These are phyloP conservation scores for Cactoblastis cactorum DNA, from an alignment of 2,888 invertebrate genomes.

Conservation along the genomic window DNA sequence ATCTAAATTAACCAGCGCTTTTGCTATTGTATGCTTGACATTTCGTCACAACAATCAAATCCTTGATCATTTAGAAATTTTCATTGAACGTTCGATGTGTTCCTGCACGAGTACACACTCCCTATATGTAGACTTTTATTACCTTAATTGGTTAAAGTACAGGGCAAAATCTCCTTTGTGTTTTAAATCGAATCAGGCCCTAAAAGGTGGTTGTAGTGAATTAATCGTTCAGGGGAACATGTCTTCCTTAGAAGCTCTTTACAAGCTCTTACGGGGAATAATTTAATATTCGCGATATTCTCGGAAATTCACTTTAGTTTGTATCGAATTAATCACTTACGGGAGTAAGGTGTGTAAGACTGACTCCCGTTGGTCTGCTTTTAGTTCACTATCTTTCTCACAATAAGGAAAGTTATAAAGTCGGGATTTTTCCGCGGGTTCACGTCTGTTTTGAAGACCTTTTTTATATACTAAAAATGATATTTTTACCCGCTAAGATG, in stretches of 20 bases:
- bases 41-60: no score
- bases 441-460: no score
- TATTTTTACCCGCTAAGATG: no score
- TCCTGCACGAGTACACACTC: no score
- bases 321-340: conserved; percentile 8
- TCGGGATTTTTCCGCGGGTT: no score
- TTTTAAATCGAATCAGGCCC: conserved; percentile 54
- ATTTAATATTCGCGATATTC: conserved; percentile 51
- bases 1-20: no score
- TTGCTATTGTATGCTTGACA: no score
- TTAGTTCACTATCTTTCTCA: background rate
- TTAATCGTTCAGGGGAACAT: conserved; percentile 51
- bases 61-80: no score
- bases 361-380: background rate
- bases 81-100: no score
- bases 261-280: conserved; percentile 42
- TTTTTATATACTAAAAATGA: no score
- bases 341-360: background rate
- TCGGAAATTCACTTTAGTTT: background rate
- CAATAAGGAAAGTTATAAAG: background rate
- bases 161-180: conserved; percentile 41
- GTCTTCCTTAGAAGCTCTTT: conserved; percentile 41
- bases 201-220: conserved; percentile 48
- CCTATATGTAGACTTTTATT: background rate
- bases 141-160: conserved; percentile 12